phyloP scores from a whole-genome alignment of 2,888 invertebrate species.

The Rhopalosiphum nymphaeae region DNA sequence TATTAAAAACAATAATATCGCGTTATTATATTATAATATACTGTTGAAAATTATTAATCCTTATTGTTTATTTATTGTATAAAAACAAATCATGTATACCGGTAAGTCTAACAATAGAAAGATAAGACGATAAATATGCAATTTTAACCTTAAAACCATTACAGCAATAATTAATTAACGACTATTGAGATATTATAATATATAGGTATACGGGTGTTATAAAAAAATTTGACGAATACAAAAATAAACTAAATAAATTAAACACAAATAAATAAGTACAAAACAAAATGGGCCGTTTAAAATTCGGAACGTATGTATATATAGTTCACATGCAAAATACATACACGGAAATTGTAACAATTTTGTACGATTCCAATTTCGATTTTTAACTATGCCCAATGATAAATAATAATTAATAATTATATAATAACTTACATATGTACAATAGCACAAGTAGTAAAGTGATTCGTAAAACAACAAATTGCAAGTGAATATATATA shows the following conservation, averaged over 20 bases:
- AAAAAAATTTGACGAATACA: slow-evolving; percentile 42
- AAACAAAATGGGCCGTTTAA: slow-evolving; percentile 38
- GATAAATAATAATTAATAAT: slow-evolving; percentile 14
- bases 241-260: slow-evolving; percentile 57
- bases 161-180: slow-evolving; percentile 60
- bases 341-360: background rate
- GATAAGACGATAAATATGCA: slow-evolving; percentile 52
- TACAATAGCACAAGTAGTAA: slow-evolving; percentile 53
- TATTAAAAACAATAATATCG: slow-evolving; percentile 37
- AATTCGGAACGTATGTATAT: slow-evolving; percentile 1
- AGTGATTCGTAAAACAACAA: slow-evolving; percentile 63
- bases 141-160: slow-evolving; percentile 59
- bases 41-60: slow-evolving; percentile 7
- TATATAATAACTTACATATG: slow-evolving; percentile 33
- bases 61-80: slow-evolving; percentile 48
- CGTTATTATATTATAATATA: background rate
- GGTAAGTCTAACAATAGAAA: slow-evolving; percentile 33
- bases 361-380: background rate
- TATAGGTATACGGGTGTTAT: slow-evolving; percentile 22
- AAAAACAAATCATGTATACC: slow-evolving; percentile 51
- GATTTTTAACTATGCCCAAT: background rate
- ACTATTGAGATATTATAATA: slow-evolving; percentile 64
- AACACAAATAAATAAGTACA: slow-evolving; percentile 63
- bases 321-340: background rate
- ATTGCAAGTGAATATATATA: slow-evolving; percentile 56